Conservation (phyloP, 2,888 invertebrate species). For the Celastrina argiolus region DNA sequence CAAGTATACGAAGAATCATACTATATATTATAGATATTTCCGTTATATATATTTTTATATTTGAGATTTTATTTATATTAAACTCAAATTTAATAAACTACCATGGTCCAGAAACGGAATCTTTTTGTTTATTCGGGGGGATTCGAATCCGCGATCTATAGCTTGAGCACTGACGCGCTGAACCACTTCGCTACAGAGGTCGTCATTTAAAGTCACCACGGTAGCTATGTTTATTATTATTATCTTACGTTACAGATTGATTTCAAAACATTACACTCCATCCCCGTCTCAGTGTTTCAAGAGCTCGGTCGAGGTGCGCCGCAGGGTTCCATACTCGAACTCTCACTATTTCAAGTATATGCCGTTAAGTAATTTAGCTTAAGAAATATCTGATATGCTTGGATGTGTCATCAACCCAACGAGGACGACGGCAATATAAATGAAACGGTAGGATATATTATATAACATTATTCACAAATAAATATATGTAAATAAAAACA, state of each 20-base stretch:
- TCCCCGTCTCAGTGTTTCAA: constrained; percentile 54
- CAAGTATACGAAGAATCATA: too few species aligned
- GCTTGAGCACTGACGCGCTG: too few species aligned
- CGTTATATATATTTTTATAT: too few species aligned
- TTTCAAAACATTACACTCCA: constrained; percentile 67
- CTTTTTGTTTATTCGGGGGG: too few species aligned
- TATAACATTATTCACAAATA: not conserved
- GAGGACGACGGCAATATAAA: constrained; percentile 59
- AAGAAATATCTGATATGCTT: constrained; percentile 47
- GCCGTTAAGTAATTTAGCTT: constrained; percentile 40
- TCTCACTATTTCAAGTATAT: constrained; percentile 35
- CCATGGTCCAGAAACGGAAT: too few species aligned
- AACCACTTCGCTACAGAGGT: too few species aligned
- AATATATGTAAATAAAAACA: constrained; percentile 26
- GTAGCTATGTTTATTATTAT: constrained; percentile 68
- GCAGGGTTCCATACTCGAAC: constrained; percentile 51
- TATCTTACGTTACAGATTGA: constrained; percentile 74
- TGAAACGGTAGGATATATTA: constrained; percentile 56
- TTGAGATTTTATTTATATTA: too few species aligned
- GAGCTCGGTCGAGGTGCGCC: constrained; percentile 55
- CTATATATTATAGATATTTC: too few species aligned
- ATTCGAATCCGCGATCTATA: too few species aligned
- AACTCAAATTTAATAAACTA: too few species aligned
- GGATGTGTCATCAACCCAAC: constrained; percentile 73
- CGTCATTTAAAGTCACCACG: constrained; percentile 41